A percentile compares a stretch with the other conserved stretches of the same genome.
phyloP scores from a whole-genome alignment of 2,113 vertebrate genomes.

The Typhlomys cinereus region DNA sequence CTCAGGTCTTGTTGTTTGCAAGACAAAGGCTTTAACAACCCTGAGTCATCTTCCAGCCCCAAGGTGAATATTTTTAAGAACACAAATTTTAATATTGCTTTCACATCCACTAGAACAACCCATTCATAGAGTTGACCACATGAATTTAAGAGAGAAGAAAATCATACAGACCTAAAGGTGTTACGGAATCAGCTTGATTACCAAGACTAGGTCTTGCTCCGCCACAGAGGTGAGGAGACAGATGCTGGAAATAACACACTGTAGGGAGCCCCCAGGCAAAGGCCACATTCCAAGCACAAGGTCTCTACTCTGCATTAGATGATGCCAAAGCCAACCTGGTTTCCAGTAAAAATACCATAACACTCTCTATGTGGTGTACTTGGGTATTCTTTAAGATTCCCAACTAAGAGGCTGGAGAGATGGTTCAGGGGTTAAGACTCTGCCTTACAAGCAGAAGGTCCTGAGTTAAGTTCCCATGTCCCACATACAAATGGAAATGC shows the following conservation, averaged over 20 bases:
- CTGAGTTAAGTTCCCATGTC: too few species aligned
- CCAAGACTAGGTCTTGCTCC: not conserved
- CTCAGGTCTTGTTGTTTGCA: not conserved
- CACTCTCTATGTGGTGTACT: not conserved
- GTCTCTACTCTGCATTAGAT: not conserved
- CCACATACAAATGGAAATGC: too few species aligned
- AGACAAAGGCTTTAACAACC: not conserved
- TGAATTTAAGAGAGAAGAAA: not conserved
- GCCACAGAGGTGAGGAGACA: not conserved
- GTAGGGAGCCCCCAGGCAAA: not conserved
- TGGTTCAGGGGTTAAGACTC: too few species aligned
- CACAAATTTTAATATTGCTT: not conserved
- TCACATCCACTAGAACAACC: not conserved
- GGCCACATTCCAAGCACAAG: not conserved
- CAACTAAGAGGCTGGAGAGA: too few species aligned
- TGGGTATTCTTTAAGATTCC: not conserved
- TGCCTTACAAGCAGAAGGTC: too few species aligned
- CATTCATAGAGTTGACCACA: accelerated
- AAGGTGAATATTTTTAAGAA: not conserved
- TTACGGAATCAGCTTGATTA: not conserved
- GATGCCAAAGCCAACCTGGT: not conserved
- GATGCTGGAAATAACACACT: accelerated
- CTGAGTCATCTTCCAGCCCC: not conserved
- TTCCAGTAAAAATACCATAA: not conserved
- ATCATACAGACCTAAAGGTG: not conserved